phyloP scores from a whole-genome alignment of 2,113 vertebrate species.

The Hystrix cristata region DNA sequence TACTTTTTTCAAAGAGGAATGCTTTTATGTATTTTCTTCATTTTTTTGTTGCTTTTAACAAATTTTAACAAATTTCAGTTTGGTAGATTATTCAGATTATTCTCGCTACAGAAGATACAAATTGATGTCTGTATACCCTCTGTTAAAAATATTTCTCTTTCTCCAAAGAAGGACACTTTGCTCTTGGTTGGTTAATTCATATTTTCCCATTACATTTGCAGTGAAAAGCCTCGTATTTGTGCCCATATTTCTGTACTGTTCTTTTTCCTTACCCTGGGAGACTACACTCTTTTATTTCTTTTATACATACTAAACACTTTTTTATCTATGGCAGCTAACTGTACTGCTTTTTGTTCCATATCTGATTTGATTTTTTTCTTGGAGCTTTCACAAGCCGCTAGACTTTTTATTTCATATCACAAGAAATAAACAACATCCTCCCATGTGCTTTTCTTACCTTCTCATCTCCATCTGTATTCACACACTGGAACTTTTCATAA shows the following conservation, averaged over 20 bases:
- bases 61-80: slow-evolving; percentile 40
- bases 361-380: slow-evolving; percentile 37
- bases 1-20: neutral
- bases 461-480: neutral
- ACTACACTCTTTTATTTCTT: slow-evolving; percentile 8
- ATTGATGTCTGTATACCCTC: neutral
- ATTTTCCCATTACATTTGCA: neutral
- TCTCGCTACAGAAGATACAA: slow-evolving; percentile 5
- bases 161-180: neutral
- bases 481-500: neutral
- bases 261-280: neutral
- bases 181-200: slow-evolving; percentile 25
- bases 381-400: neutral
- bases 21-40: slow-evolving; percentile 10
- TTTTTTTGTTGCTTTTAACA: neutral
- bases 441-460: neutral
- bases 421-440: neutral
- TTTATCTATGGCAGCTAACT: neutral
- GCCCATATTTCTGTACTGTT: neutral
- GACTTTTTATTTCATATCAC: slow-evolving; percentile 16
- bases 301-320: neutral
- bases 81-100: slow-evolving; percentile 28
- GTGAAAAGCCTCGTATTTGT: neutral
- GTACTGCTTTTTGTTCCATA: neutral
- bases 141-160: slow-evolving; percentile 6